A percentile compares a stretch with the other conserved stretches of the same genome.
Evolutionary conservation across 2,113 vertebrate species (phyloP).

Genomic region (Laticauda laticaudata): DNA sequence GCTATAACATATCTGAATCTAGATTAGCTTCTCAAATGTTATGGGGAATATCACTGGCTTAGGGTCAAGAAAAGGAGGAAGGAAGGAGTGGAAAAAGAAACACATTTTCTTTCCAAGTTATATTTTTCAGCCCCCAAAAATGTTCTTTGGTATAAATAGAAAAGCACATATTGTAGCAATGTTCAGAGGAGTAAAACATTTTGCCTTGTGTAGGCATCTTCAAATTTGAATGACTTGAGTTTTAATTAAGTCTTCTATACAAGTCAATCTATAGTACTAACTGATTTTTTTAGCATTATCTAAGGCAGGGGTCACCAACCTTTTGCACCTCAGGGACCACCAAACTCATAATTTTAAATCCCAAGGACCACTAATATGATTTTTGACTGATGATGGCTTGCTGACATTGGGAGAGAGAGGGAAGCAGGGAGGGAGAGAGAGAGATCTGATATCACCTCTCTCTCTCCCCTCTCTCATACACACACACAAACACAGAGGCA

Average conservation of each 20-base stretch:
- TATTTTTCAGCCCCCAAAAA: neutral
- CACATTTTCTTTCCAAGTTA: neutral
- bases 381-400: no score
- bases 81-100: neutral
- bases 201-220: neutral
- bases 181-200: conserved; percentile 5
- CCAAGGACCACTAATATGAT: no score
- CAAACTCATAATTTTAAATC: no score
- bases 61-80: neutral
- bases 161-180: conserved; percentile 11
- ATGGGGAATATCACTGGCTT: neutral
- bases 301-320: no score
- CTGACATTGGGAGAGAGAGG: no score
- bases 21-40: neutral
- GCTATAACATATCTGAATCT: neutral
- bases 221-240: neutral
- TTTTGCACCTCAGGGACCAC: no score
- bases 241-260: neutral
- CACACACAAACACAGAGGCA: no score
- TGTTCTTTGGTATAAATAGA: conserved; percentile 6
- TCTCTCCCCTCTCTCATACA: no score
- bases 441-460: no score
- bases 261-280: neutral
- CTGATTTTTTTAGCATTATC: neutral
- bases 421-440: no score